These are phyloP conservation scores for Loriculus beryllinus DNA, from an alignment of 2,797 vertebrate genomes.

Conservation along the genomic window DNA sequence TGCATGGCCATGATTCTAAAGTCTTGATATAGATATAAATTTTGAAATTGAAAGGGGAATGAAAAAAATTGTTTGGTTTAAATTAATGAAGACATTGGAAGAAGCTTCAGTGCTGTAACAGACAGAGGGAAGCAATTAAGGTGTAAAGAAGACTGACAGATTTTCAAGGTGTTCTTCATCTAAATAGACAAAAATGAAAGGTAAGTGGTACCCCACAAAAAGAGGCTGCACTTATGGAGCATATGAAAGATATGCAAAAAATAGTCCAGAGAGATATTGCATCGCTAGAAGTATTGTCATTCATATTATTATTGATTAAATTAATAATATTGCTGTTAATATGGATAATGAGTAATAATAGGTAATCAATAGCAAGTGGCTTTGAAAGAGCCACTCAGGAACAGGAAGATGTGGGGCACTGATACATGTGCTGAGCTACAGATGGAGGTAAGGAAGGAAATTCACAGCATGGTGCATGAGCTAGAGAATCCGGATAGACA, in stretches of 20 bases:
- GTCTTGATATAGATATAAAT: background rate
- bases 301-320: background rate
- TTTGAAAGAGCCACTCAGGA: background rate
- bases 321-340: background rate
- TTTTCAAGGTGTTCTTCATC: background rate
- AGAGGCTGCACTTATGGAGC: background rate
- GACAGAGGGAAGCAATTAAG: background rate
- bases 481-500: accelerated
- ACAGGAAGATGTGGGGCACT: accelerated
- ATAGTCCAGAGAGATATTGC: background rate
- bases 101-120: background rate
- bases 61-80: background rate
- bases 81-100: background rate
- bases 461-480: background rate
- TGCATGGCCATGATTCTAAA: background rate
- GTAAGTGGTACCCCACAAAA: background rate
- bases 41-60: background rate
- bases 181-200: background rate
- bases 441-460: background rate
- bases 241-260: background rate
- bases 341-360: background rate
- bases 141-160: background rate
- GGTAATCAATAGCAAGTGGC: background rate
- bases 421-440: background rate
- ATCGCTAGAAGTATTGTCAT: background rate